A percentile compares a stretch with the other conserved stretches of the same genome.
These are phyloP conservation scores for Nycteola revayana DNA, from an alignment of 2,888 invertebrate genomes.

Conservation along the genomic window DNA sequence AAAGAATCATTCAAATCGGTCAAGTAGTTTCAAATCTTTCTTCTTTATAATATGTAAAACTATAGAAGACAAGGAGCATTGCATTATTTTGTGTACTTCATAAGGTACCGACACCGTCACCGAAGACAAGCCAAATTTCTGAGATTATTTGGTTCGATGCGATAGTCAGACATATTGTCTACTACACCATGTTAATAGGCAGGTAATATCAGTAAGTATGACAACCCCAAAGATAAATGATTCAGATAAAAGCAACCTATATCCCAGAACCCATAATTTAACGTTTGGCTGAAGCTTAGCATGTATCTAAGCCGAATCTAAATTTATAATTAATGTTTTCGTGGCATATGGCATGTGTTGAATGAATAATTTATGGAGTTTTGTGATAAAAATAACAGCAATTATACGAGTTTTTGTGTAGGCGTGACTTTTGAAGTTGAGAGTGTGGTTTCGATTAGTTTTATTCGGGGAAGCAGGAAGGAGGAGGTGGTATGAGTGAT, in stretches of 20 bases:
- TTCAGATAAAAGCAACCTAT: background rate
- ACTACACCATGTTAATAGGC: no score
- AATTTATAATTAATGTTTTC: slow-evolving; percentile 40
- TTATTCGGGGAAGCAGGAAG: background rate
- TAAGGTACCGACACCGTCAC: no score
- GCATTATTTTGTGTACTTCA: no score
- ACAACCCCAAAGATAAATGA: background rate
- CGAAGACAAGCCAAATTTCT: no score
- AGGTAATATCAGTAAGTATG: no score
- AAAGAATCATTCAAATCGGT: no score
- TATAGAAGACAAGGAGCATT: no score
- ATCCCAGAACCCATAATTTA: slow-evolving; percentile 30
- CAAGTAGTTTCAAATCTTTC: no score
- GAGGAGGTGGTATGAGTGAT: background rate
- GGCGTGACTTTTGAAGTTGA: slow-evolving; percentile 7
- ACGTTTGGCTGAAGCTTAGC: slow-evolving; percentile 32
- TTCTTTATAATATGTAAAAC: no score
- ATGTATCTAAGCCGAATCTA: slow-evolving; percentile 32
- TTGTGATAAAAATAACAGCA: slow-evolving; percentile 34
- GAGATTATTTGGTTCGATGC: no score
- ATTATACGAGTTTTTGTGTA: slow-evolving; percentile 19
- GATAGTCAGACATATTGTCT: no score
- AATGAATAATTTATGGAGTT: slow-evolving; percentile 40
- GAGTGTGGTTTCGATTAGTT: background rate
- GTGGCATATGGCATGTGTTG: slow-evolving; percentile 40